Percentiles rank a stretch among this genome's conserved stretches.
These are phyloP conservation scores for Clinocottus analis DNA, from an alignment of 2,113 vertebrate genomes.

Conservation along the genomic window DNA sequence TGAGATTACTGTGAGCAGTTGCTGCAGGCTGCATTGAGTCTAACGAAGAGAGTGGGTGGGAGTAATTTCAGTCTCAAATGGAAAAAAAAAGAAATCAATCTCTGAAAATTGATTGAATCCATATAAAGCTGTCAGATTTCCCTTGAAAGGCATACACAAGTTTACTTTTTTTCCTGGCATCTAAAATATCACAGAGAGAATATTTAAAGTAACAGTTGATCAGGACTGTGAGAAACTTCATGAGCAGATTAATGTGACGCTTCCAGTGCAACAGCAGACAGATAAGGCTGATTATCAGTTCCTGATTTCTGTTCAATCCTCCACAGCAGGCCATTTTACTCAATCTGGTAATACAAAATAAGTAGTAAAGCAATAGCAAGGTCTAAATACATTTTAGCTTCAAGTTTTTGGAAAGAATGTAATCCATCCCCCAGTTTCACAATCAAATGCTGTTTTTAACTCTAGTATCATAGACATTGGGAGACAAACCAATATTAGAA, in stretches of 20 bases:
- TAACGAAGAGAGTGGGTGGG: conserved; percentile 33
- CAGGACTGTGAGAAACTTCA: conserved; percentile 3
- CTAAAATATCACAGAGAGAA: background rate
- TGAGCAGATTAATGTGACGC: conserved; percentile 4
- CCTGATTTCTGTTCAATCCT: background rate
- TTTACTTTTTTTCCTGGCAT: conserved; percentile 19
- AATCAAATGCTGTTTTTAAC: background rate
- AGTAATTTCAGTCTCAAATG: conserved; percentile 55
- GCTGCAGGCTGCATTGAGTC: conserved; percentile 48
- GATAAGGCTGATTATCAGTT: background rate
- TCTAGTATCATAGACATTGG: background rate
- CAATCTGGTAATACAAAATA: background rate
- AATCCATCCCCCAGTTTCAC: background rate
- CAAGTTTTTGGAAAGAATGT: background rate
- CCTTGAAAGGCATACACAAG: conserved; percentile 28
- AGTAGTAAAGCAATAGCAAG: background rate
- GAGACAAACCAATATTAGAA: background rate
- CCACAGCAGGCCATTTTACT: background rate
- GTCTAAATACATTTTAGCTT: background rate
- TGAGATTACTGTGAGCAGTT: conserved; percentile 37
- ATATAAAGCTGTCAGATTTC: conserved; percentile 44
- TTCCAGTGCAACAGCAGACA: background rate
- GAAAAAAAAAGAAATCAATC: conserved; percentile 41
- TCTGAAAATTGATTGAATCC: conserved; percentile 32
- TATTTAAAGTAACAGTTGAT: conserved; percentile 15